A percentile compares a stretch with the other conserved stretches of the same genome.
Evolutionary conservation across 2,888 invertebrate species (phyloP).

Genomic region (Drosophila tanythrix): DNA sequence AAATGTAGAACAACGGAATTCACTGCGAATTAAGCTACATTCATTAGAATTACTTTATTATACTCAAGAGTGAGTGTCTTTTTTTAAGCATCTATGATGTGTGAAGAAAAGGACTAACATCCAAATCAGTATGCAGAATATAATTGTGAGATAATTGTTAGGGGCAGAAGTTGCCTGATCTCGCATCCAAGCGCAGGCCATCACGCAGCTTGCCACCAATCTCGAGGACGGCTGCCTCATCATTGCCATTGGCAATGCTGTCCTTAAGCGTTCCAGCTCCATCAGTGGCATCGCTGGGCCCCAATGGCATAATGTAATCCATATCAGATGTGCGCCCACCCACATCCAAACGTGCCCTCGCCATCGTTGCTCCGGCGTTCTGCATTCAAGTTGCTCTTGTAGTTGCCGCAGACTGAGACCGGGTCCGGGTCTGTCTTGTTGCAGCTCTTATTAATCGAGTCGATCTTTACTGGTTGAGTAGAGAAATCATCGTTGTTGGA

Average conservation of each 20-base stretch:
- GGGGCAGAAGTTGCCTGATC: too few species aligned
- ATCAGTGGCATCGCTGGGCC: neutral
- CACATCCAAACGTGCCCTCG: conserved; percentile 30
- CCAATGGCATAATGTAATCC: neutral
- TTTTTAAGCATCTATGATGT: too few species aligned
- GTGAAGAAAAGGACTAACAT: too few species aligned
- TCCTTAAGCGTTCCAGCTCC: neutral
- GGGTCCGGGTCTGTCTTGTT: neutral
- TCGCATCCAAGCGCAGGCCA: too few species aligned
- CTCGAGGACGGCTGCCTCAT: too few species aligned
- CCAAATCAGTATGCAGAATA: too few species aligned
- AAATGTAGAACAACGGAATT: too few species aligned
- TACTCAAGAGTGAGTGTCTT: too few species aligned
- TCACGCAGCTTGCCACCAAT: too few species aligned
- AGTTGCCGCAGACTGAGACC: neutral
- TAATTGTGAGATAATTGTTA: too few species aligned
- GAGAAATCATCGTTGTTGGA: conserved; percentile 52
- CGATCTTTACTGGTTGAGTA: conserved; percentile 39
- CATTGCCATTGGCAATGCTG: neutral
- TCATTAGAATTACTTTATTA: too few species aligned
- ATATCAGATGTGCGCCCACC: conserved; percentile 20
- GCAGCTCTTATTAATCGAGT: neutral
- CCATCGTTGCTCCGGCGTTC: conserved; percentile 13
- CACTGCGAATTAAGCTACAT: too few species aligned
- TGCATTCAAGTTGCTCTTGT: conserved; percentile 24